Evolutionary conservation across 2,113 vertebrate species (phyloP).

Genomic region (Oryzias woworae): DNA sequence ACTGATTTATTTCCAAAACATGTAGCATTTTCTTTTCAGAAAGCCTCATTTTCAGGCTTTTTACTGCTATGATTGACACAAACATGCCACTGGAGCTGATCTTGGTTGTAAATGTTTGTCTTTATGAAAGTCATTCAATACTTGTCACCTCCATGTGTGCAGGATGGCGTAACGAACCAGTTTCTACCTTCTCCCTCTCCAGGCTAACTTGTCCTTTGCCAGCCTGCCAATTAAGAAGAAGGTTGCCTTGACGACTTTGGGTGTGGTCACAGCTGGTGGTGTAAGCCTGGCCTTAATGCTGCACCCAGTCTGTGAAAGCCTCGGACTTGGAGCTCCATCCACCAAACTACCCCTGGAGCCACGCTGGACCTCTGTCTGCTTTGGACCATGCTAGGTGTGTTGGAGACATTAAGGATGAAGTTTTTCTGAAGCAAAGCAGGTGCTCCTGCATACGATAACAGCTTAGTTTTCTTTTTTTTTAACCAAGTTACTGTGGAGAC

Average conservation of each 20-base stretch:
- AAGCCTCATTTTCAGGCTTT: too few species aligned
- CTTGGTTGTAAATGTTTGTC: too few species aligned
- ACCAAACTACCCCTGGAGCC: slow-evolving; percentile 87
- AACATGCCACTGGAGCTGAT: too few species aligned
- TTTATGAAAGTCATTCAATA: too few species aligned
- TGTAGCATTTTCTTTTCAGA: too few species aligned
- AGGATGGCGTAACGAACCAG: not conserved
- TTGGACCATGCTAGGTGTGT: slow-evolving; percentile 86
- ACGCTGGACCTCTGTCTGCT: slow-evolving; percentile 80
- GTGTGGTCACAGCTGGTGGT: slow-evolving; percentile 80
- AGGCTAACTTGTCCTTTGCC: slow-evolving; percentile 83
- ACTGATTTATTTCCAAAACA: too few species aligned
- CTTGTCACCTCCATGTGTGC: not conserved
- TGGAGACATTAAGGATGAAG: too few species aligned
- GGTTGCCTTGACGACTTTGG: slow-evolving; percentile 79
- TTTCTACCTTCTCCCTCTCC: not conserved
- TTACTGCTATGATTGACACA: too few species aligned
- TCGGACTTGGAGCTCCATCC: slow-evolving; percentile 87
- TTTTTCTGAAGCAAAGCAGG: too few species aligned
- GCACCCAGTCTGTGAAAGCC: slow-evolving; percentile 82
- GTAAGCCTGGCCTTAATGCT: slow-evolving; percentile 83
- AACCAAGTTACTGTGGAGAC: too few species aligned
- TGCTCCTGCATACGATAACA: too few species aligned
- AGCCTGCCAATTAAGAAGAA: slow-evolving; percentile 77
- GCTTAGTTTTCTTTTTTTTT: too few species aligned